Evolutionary conservation across 23 tunicate genomes (phyloP).

Genomic region (Ciona savignyi): DNA sequence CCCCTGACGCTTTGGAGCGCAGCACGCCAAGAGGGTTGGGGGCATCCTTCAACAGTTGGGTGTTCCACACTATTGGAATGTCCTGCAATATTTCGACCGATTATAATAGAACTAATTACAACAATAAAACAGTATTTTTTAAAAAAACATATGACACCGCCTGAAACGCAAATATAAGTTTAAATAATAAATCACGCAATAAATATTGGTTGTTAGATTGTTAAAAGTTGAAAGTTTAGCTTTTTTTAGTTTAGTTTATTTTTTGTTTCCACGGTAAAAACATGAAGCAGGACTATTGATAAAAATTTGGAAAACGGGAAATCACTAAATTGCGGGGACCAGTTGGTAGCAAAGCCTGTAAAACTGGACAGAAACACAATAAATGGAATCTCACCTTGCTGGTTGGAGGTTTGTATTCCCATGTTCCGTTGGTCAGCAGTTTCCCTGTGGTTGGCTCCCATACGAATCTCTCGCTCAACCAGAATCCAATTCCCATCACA

Average conservation of each 20-base stretch:
- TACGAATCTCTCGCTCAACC: constrained; percentile 34
- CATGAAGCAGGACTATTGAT: no score
- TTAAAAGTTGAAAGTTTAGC: no score
- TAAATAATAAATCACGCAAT: neutral
- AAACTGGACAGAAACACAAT: neutral
- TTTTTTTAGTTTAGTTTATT: no score
- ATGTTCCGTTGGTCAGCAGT: constrained; percentile 39
- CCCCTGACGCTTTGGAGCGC: constrained; percentile 71
- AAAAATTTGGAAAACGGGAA: no score
- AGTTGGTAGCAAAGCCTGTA: no score
- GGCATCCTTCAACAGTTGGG: constrained; percentile 39
- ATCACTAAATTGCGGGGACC: no score
- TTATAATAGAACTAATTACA: no score
- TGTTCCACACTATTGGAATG: constrained; percentile 54
- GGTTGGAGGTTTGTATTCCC: constrained; percentile 72
- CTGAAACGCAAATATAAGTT: neutral
- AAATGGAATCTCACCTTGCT: constrained; percentile 22
- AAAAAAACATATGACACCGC: neutral
- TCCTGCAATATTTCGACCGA: no score
- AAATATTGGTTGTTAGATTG: neutral
- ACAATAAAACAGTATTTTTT: no score
- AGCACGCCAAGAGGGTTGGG: constrained; percentile 38
- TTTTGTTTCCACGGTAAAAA: no score
- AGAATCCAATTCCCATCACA: constrained; percentile 61
- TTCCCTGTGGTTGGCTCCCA: constrained; percentile 37